A percentile compares a stretch with the other conserved stretches of the same genome.
Conservation (phyloP, 2,797 vertebrate genomes). For the Clarias laeviceps region DNA sequence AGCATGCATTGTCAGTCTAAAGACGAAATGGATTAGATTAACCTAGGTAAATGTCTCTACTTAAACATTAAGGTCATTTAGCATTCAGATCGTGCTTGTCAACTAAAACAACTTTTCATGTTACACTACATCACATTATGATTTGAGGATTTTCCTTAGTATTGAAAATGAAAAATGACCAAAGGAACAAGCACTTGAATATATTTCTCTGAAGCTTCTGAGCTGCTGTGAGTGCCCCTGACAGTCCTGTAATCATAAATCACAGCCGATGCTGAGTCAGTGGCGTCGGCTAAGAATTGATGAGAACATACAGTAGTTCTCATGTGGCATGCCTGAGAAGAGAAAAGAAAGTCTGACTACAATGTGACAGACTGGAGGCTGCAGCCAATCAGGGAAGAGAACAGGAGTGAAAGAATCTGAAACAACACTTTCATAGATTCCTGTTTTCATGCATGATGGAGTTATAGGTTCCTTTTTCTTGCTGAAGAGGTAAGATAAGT, state of each 20-base stretch:
- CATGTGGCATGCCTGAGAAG: too few species aligned
- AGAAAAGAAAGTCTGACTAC: too few species aligned
- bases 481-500: not conserved
- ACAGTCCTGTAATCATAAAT: not conserved
- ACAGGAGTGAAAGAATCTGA: not conserved
- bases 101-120: not conserved
- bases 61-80: not conserved
- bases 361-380: not conserved
- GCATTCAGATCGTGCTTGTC: not conserved
- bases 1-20: not conserved
- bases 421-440: not conserved
- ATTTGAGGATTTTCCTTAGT: not conserved
- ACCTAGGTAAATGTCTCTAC: not conserved
- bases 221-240: not conserved
- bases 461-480: not conserved
- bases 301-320: not conserved
- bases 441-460: not conserved
- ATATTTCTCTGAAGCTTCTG: not conserved
- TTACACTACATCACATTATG: not conserved
- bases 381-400: not conserved
- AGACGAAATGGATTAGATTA: not conserved
- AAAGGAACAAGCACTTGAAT: not conserved
- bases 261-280: not conserved
- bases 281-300: not conserved
- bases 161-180: not conserved